Evolutionary conservation across 2,113 vertebrate species (phyloP).

Genomic region (Dunckerocampus dactyliophorus): DNA sequence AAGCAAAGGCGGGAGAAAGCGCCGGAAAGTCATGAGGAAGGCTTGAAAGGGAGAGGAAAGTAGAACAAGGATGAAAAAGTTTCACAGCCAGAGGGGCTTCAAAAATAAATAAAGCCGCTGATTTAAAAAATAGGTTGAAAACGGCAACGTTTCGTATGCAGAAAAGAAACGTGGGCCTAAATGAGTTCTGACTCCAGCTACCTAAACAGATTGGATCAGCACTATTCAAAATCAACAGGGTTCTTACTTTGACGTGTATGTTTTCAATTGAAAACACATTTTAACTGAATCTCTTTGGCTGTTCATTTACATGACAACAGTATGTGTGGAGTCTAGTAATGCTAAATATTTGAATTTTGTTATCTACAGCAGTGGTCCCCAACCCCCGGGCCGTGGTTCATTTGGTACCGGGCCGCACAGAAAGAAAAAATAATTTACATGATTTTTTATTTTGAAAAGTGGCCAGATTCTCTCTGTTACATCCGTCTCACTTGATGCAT

Average conservation of each 20-base stretch:
- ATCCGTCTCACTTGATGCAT: too few species aligned
- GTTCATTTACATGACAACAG: not conserved
- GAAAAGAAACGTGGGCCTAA: not conserved
- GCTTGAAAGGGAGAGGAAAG: conserved; percentile 19
- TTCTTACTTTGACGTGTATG: not conserved
- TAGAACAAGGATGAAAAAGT: conserved; percentile 5
- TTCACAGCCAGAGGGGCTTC: not conserved
- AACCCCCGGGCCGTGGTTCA: too few species aligned
- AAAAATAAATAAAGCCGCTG: not conserved
- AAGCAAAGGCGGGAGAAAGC: conserved; percentile 13
- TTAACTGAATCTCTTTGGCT: not conserved
- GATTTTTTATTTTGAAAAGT: too few species aligned
- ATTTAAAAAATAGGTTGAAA: not conserved
- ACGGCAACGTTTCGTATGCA: not conserved
- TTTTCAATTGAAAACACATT: not conserved
- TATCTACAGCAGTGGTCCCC: too few species aligned
- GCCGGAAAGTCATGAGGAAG: not conserved
- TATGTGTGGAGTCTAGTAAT: not conserved
- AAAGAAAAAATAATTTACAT: too few species aligned
- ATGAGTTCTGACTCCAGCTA: not conserved
- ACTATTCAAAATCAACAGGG: too few species aligned
- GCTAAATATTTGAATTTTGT: not conserved
- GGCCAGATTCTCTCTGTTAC: too few species aligned
- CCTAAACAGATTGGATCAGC: not conserved
- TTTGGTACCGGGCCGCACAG: too few species aligned